phyloP scores from a whole-genome alignment of 2,113 vertebrate species.

The Salvelinus alpinus region DNA sequence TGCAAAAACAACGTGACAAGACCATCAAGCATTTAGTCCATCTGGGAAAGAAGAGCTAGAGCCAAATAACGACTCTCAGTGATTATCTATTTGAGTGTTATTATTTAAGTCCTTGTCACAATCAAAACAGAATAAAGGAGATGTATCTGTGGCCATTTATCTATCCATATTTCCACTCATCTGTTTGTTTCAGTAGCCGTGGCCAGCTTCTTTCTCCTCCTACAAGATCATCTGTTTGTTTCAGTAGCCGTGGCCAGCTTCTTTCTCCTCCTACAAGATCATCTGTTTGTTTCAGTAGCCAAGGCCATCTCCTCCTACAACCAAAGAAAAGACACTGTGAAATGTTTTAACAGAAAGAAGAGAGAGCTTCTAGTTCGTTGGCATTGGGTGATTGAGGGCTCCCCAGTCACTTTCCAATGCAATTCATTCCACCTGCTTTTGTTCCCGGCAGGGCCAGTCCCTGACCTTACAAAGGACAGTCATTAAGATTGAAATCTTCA shows the following conservation, averaged over 20 bases:
- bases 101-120: conserved; percentile 58
- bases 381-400: conserved; percentile 41
- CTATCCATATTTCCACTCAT: conserved; percentile 12
- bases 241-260: too few species aligned
- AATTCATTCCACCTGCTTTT: conserved; percentile 62
- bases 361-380: conserved; percentile 22
- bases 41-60: conserved; percentile 63
- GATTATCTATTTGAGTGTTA: conserved; percentile 59
- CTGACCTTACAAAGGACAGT: conserved; percentile 65
- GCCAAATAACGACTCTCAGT: conserved; percentile 69
- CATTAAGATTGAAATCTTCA: conserved; percentile 76
- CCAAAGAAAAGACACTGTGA: conserved; percentile 19
- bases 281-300: too few species aligned
- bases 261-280: too few species aligned
- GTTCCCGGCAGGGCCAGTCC: conserved; percentile 49
- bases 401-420: conserved; percentile 21
- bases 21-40: conserved; percentile 73
- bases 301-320: not conserved
- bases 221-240: too few species aligned
- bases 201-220: too few species aligned
- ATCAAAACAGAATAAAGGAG: conserved; percentile 36
- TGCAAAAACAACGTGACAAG: conserved; percentile 76
- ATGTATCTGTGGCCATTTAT: conserved; percentile 46
- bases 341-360: conserved; percentile 20
- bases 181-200: too few species aligned